These are phyloP conservation scores for Caenorhabditis doughertyi DNA, from an alignment of 2,888 invertebrate genomes.

Conservation along the genomic window DNA sequence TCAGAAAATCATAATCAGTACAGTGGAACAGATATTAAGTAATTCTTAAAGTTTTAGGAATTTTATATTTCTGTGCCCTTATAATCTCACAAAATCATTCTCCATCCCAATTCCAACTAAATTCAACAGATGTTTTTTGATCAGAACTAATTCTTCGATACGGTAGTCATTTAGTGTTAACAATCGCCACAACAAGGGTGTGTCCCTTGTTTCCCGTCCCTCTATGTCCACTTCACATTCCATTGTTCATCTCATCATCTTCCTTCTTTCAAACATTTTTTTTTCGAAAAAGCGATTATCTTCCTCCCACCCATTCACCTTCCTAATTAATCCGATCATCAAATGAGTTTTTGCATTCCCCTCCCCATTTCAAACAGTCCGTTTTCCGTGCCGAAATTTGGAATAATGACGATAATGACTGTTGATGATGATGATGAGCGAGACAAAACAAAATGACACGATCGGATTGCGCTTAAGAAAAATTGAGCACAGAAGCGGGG, in stretches of 20 bases:
- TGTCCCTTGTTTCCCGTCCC: conserved; percentile 11
- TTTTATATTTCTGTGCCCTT: too few species aligned
- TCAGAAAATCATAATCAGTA: too few species aligned
- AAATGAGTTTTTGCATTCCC: conserved; percentile 37
- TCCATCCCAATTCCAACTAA: background rate
- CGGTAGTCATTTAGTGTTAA: conserved; percentile 1
- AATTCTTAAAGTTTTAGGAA: too few species aligned
- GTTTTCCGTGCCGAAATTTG: conserved; percentile 41
- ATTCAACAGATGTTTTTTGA: too few species aligned
- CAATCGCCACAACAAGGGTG: conserved; percentile 36
- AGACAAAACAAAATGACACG: conserved; percentile 36
- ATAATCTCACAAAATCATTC: too few species aligned
- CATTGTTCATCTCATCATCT: conserved; percentile 29
- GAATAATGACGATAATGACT: conserved; percentile 19
- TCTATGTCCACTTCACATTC: conserved; percentile 25
- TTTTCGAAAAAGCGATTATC: conserved; percentile 47
- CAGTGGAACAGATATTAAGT: too few species aligned
- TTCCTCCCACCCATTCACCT: conserved; percentile 14
- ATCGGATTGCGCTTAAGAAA: conserved; percentile 58
- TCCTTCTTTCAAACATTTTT: conserved; percentile 2
- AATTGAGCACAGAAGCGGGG: conserved; percentile 43
- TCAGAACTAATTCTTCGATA: background rate
- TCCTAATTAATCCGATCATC: conserved; percentile 64
- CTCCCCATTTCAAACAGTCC: background rate
- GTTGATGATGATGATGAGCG: conserved; percentile 36